Percentiles rank a stretch among this genome's conserved stretches.
Conservation (phyloP, 1,140 invertebrate genomes). For the Drosophila punjabiensis region DNA sequence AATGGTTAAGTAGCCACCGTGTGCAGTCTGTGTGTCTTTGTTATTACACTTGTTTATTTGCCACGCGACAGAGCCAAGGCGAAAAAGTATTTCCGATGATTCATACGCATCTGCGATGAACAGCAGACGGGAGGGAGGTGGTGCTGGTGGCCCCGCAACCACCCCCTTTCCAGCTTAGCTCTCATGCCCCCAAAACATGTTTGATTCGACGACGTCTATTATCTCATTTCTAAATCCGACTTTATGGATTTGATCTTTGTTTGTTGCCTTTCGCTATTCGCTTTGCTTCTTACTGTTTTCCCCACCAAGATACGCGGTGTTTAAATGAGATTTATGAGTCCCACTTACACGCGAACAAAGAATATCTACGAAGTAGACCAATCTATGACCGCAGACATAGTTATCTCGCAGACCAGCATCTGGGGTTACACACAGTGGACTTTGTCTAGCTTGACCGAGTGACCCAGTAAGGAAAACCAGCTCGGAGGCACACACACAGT, state of each 20-base stretch:
- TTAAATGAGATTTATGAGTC: background rate
- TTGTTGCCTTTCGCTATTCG: conserved; percentile 3
- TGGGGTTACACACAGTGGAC: conserved; percentile 24
- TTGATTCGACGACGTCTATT: conserved; percentile 28
- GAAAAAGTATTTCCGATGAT: conserved; percentile 38
- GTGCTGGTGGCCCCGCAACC: conserved; percentile 19
- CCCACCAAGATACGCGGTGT: conserved; percentile 13
- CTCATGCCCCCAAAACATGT: conserved; percentile 38
- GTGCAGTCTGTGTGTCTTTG: conserved; percentile 12
- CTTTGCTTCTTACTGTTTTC: background rate
- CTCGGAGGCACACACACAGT: background rate
- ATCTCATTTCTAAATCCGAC: conserved; percentile 42
- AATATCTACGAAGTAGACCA: background rate
- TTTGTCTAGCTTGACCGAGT: conserved; percentile 28
- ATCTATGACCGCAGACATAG: conserved; percentile 8
- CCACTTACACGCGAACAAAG: conserved; percentile 2
- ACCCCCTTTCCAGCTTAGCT: conserved; percentile 12
- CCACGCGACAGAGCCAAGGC: conserved; percentile 17
- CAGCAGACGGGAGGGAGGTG: conserved; percentile 9
- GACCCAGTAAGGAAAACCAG: conserved; percentile 41
- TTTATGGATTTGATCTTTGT: conserved; percentile 4
- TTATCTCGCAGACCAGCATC: conserved; percentile 7
- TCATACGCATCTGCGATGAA: conserved; percentile 19
- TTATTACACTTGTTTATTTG: conserved; percentile 6
- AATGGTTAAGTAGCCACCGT: background rate